Evolutionary conservation across 1,140 invertebrate species (phyloP), one percentile per base, ranked within the genome.

Genomic region (Cyclina sinensis): DNA sequence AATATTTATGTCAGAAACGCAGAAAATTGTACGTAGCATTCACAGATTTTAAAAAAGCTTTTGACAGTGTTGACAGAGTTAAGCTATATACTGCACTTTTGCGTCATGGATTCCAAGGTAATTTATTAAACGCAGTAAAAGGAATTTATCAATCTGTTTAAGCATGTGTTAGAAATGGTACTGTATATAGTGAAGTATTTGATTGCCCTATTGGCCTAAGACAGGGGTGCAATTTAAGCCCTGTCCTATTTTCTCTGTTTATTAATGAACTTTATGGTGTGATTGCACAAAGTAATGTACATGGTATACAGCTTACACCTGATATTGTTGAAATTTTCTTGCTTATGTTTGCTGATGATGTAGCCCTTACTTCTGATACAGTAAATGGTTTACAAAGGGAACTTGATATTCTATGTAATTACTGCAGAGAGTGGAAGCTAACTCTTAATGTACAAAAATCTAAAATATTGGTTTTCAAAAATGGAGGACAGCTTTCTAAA

Each of bases 141-240:
- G 30, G 30, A 51, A 82, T 88, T 21, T 82, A 81, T 82, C 62
- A n/a, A n/a, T n/a, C n/a, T n/a, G n/a, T n/a, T n/a, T n/a, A n/a
- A n/a, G n/a, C n/a, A n/a, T n/a, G n/a, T 43, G 78, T 88, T 14
- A 81, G 78, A 70, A 27, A 21, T 24, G 32, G 43, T 27, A 37
- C 21, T 1, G 24, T 27, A 11, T 18, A 54, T 65, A 62, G 57
- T 7, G 79, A 88, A 11, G 11, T n/a, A 37, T 88, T 88, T 51
- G 30, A 43, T 14, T 73, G 76, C 27, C 24, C 39, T 18, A 35
- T 68, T 65, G 68, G 68, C 18, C 30, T 73, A 39, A 27, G 27
- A 32, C 73, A 39, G 35, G 73, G 73, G 2, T 76, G 35, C 32
- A 68, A 30, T 68, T 32, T 68, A 11, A 30, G 62, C 51, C 78